Evolutionary conservation across 53 echinoderm and acorn worm species (phyloP).

Genomic region (Patiria pectinifera): DNA sequence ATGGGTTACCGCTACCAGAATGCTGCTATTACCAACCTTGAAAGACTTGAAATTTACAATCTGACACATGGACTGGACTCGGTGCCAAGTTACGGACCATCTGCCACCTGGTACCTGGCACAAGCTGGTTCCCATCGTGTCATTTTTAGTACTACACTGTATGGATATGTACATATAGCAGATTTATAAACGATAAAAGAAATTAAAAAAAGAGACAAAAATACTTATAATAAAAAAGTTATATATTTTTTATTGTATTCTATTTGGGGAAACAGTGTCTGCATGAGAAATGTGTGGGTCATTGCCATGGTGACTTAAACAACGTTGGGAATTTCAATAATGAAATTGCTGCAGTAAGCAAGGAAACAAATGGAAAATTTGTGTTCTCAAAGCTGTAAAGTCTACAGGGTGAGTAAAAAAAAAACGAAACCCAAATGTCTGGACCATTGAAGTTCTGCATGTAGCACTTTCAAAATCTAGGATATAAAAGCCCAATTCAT

Average conservation of each 20-base stretch:
- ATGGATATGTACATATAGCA: conserved; percentile 66
- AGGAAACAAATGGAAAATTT: not conserved
- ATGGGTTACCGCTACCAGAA: conserved; percentile 88
- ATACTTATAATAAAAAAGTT: conserved; percentile 56
- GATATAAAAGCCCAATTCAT: too few species aligned
- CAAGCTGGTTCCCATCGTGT: conserved; percentile 3
- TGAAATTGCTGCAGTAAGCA: not conserved
- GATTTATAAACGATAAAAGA: conserved; percentile 37
- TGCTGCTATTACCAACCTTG: conserved; percentile 77
- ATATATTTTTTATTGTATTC: conserved; percentile 70
- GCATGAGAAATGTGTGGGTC: not conserved
- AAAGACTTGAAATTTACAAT: not conserved
- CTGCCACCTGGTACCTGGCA: not conserved
- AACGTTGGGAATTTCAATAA: not conserved
- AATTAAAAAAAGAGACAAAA: not conserved
- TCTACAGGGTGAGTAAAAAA: too few species aligned
- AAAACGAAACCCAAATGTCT: too few species aligned
- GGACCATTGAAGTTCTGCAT: too few species aligned
- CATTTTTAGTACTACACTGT: conserved; percentile 60
- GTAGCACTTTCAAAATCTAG: too few species aligned
- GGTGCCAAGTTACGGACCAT: not conserved
- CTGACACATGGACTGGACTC: conserved; percentile 19
- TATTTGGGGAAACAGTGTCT: conserved; percentile 30
- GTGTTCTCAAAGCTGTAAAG: too few species aligned
- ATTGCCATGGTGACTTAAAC: not conserved